Evolutionary conservation across 2,797 vertebrate species (phyloP).

Genomic region (Xyrichtys novacula): DNA sequence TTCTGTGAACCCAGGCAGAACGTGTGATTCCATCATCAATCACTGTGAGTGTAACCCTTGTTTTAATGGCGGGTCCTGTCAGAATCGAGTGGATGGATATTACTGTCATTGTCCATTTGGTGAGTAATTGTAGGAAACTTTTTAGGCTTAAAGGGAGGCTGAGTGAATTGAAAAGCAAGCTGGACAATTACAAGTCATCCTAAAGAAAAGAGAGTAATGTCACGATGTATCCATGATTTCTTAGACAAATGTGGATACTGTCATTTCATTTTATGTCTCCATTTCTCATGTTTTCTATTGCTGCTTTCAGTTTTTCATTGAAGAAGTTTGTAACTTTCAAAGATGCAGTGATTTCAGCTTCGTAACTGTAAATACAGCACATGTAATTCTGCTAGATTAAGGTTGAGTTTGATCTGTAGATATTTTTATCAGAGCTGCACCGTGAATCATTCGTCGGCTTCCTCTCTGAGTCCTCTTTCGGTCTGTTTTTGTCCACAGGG

Average conservation of each 20-base stretch:
- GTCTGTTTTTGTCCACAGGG: slow-evolving; percentile 82
- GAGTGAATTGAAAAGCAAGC: slow-evolving; percentile 50
- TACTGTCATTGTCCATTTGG: slow-evolving; percentile 98
- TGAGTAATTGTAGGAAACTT: slow-evolving; percentile 84
- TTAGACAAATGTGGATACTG: slow-evolving; percentile 49
- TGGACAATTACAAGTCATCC: slow-evolving; percentile 39
- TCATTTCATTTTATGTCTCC: slow-evolving; percentile 57
- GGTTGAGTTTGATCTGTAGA: slow-evolving; percentile 49
- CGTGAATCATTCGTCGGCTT: slow-evolving; percentile 59
- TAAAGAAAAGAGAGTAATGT: slow-evolving; percentile 32
- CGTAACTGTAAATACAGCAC: slow-evolving; percentile 3
- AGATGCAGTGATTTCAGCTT: slow-evolving; percentile 15
- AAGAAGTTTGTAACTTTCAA: neutral
- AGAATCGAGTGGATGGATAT: slow-evolving; percentile 95
- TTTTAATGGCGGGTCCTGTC: slow-evolving; percentile 98
- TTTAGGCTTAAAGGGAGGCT: slow-evolving; percentile 28
- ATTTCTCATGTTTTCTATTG: slow-evolving; percentile 43
- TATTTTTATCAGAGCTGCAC: slow-evolving; percentile 51
- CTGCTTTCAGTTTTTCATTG: neutral
- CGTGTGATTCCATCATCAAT: slow-evolving; percentile 95
- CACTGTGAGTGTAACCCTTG: slow-evolving; percentile 99
- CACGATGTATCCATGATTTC: slow-evolving; percentile 33
- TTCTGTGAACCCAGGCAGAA: slow-evolving; percentile 91
- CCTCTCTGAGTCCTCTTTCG: slow-evolving; percentile 46
- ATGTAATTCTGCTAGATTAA: slow-evolving; percentile 10